Evolutionary conservation across 2,113 vertebrate genomes (phyloP).

Genomic region (Aptenodytes patagonicus): DNA sequence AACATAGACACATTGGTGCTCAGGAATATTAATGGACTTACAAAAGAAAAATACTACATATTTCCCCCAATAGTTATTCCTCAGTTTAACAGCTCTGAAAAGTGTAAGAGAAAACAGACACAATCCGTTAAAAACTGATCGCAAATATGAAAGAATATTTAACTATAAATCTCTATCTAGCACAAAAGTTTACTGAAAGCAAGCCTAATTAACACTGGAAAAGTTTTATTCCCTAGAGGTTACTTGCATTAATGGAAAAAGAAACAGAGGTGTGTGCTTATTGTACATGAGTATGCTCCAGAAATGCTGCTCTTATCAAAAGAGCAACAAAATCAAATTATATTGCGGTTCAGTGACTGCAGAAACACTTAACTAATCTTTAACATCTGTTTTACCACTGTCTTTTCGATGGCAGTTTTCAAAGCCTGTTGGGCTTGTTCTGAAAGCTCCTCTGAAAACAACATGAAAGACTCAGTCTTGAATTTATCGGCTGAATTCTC

Average conservation of each 20-base stretch:
- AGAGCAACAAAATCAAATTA: slow-evolving; percentile 1
- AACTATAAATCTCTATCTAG: not conserved
- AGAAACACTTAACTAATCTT: not conserved
- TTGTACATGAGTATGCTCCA: not conserved
- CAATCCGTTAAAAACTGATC: not conserved
- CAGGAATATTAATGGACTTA: not conserved
- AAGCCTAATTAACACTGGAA: not conserved
- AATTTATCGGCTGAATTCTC: not conserved
- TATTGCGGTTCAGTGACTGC: not conserved
- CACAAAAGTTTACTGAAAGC: not conserved
- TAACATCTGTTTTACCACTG: not conserved
- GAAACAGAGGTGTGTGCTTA: not conserved
- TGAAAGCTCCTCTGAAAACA: not conserved
- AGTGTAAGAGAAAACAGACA: not conserved
- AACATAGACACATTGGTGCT: not conserved
- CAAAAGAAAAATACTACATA: not conserved
- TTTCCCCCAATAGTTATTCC: not conserved
- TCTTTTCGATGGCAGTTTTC: not conserved
- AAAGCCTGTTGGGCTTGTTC: not conserved
- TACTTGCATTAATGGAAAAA: slow-evolving; percentile 1
- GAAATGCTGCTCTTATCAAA: not conserved
- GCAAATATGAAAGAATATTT: not conserved
- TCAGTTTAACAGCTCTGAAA: not conserved
- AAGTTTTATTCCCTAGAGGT: not conserved
- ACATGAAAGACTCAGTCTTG: not conserved